Evolutionary conservation across 2,797 vertebrate species (phyloP), one percentile per base, ranked within the genome.

Genomic region (Loris lydekkerianus): DNA sequence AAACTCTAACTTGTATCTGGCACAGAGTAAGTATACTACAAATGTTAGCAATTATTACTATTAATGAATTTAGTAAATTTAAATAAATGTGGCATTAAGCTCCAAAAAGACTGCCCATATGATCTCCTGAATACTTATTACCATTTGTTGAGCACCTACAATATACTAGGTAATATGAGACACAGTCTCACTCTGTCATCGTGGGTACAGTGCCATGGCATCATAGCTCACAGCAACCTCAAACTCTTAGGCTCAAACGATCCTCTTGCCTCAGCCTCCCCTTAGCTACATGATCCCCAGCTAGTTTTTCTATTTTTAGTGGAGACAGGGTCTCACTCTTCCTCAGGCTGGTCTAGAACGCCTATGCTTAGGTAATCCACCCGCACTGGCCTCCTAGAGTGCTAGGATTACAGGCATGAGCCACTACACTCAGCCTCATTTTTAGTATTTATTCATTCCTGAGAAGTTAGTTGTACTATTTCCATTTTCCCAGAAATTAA

Each of bases 51-150:
- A 40, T 86, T 82, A 63, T 49, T 72, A 76, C 6, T 76, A 76
- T 29, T 84, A 58, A 29, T 77, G 70, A 92, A 72, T 83, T 86
- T 69, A 58, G n/a, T 77, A 76, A 92, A 72, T 83, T 86, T 69
- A 88, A 49, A 46, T 69, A 58, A 65, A 85, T 53, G 31, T 65
- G 65, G 20, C 61, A 82, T 46, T 89, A 89, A 63, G 11, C 18
- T 86, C n/a, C 15, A 63, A 46, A 87, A 93, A 40, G 58, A 70
- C 20, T 78, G 13, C 25, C 72, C n/a, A 5, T 72, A 43, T 65
- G 75, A 91, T 83, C 53, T 82, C n/a, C 46, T 89, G 49, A 70
- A 90, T 53, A 61, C 63, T 46, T 58, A 49, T 56, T 70, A 78
- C 6, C 53, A 56, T 73, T 87, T 89, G 10, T 73, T 86, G n/a